phyloP scores from a whole-genome alignment of 2,888 invertebrate species.

The Catocala sponsa region DNA sequence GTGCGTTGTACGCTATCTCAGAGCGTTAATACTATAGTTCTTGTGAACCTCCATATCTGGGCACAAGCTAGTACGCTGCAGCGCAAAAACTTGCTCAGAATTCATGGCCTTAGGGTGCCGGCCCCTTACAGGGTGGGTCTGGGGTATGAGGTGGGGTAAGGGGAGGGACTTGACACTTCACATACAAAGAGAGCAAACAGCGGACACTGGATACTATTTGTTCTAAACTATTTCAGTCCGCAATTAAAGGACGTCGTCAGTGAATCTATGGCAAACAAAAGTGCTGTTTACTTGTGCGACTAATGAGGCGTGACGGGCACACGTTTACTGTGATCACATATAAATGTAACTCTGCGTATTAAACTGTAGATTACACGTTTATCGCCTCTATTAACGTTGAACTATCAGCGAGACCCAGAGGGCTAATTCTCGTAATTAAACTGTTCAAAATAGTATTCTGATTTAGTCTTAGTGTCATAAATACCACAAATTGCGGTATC shows the following conservation, averaged over 20 bases:
- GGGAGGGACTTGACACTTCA: conserved; percentile 1
- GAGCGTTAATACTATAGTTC: background rate
- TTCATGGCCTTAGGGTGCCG: background rate
- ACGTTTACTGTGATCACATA: background rate
- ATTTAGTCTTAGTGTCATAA: no score
- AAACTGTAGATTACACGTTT: no score
- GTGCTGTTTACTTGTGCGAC: background rate
- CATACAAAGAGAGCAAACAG: conserved; percentile 11
- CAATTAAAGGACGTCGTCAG: conserved; percentile 4
- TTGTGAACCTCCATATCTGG: background rate
- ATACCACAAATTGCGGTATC: no score
- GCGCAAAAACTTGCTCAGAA: background rate
- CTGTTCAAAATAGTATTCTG: no score
- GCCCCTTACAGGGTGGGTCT: background rate
- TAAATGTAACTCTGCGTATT: background rate
- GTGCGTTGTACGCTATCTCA: background rate
- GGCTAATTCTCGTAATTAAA: no score
- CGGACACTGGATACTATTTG: conserved; percentile 4
- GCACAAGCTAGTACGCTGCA: background rate
- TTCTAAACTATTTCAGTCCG: conserved; percentile 7
- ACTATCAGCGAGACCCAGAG: no score
- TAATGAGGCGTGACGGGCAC: background rate
- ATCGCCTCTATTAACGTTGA: no score
- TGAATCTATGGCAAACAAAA: background rate
- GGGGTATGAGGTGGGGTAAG: no score